These are phyloP conservation scores for Margaritifera margaritifera DNA, from an alignment of 2,888 invertebrate species.

Conservation along the genomic window DNA sequence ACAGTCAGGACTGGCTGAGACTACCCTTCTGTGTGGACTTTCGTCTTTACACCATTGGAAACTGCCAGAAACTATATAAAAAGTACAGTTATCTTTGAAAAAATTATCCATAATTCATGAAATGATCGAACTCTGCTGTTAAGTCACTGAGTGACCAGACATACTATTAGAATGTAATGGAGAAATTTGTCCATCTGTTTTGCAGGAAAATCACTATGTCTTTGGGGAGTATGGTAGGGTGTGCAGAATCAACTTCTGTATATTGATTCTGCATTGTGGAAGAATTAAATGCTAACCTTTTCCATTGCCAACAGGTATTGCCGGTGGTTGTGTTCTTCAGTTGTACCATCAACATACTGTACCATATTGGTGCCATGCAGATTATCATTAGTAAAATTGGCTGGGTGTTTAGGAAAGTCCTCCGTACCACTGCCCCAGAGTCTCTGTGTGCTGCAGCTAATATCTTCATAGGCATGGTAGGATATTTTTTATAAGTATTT, in stretches of 20 bases:
- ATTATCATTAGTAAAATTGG: slow-evolving; percentile 87
- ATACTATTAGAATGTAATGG: too few relatives aligned
- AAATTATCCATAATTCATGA: too few relatives aligned
- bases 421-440: slow-evolving; percentile 95
- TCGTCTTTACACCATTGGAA: too few relatives aligned
- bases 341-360: slow-evolving; percentile 90
- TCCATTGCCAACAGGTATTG: slow-evolving; percentile 75
- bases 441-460: slow-evolving; percentile 94
- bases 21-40: too few relatives aligned
- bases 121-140: too few relatives aligned
- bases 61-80: too few relatives aligned
- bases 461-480: slow-evolving; percentile 93
- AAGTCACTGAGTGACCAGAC: too few relatives aligned
- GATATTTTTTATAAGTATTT: slow-evolving; percentile 31
- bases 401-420: slow-evolving; percentile 79
- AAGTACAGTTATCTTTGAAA: too few relatives aligned
- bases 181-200: background rate
- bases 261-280: background rate
- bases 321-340: slow-evolving; percentile 96
- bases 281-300: background rate
- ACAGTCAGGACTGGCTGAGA: too few relatives aligned
- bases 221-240: background rate
- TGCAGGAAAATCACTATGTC: background rate
- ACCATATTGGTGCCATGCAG: slow-evolving; percentile 92
- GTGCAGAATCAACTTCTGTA: too few relatives aligned